Evolutionary conservation across 2,888 invertebrate species (phyloP).

Genomic region (Lochmaea crataegi): DNA sequence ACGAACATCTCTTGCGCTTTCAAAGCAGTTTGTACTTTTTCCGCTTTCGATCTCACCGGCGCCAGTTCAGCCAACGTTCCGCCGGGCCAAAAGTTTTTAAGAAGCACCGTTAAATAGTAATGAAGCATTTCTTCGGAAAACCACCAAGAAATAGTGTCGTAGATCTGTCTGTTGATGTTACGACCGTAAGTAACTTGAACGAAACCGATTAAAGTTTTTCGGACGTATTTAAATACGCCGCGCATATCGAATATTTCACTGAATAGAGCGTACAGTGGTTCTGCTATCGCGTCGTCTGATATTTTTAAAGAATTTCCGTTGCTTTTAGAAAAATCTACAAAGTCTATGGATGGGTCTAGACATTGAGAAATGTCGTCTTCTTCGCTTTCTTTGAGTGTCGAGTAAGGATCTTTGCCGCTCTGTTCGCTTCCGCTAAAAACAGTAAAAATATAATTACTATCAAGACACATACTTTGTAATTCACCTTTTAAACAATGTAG

Average conservation of each 20-base stretch:
- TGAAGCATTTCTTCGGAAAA: slow-evolving; percentile 93
- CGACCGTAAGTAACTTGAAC: slow-evolving; percentile 78
- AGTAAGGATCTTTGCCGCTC: slow-evolving; percentile 47
- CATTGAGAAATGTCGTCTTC: slow-evolving; percentile 86
- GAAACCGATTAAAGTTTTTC: slow-evolving; percentile 89
- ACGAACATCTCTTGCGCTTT: slow-evolving; percentile 77
- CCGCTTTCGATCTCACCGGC: slow-evolving; percentile 70
- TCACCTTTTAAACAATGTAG: slow-evolving; percentile 87
- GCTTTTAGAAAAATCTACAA: slow-evolving; percentile 62
- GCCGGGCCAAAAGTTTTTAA: slow-evolving; percentile 92
- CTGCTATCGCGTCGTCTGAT: slow-evolving; percentile 81
- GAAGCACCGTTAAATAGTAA: slow-evolving; percentile 83
- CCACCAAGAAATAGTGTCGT: slow-evolving; percentile 87
- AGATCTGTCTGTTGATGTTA: slow-evolving; percentile 91
- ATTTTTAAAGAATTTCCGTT: slow-evolving; percentile 63
- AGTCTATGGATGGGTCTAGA: slow-evolving; percentile 71
- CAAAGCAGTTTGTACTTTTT: slow-evolving; percentile 76
- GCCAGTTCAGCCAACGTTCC: slow-evolving; percentile 76
- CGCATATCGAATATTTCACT: slow-evolving; percentile 92
- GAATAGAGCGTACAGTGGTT: slow-evolving; percentile 87
- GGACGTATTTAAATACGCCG: slow-evolving; percentile 87
- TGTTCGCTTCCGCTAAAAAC: slow-evolving; percentile 57
- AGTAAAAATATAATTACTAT: neutral
- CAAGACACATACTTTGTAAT: neutral
- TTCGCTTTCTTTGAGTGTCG: slow-evolving; percentile 73